Base-by-base conservation (phyloP, 2,888 invertebrate species). In the Lasioglossum marginatum region DNA sequence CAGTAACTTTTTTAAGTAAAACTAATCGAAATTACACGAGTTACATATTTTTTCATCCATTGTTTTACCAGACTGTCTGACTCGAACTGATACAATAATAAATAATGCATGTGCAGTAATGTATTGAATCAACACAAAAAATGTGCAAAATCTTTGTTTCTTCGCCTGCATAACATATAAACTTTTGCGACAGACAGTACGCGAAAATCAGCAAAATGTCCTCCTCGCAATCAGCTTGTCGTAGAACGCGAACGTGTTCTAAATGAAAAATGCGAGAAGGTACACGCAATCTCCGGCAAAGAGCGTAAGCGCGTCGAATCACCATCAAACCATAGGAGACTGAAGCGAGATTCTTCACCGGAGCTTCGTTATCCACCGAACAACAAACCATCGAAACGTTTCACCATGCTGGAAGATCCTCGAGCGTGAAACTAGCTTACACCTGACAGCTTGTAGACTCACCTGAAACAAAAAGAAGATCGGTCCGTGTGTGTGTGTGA, bases 381-480 rank as follows among this genome's bases (percentile, higher is more conserved):
- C 27, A 60, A 27, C 60, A 27, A 60, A 60, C 60, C 27, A 27
- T 31, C 34, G 66, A 66, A 66, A 34, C 66, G 34, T 31, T 23
- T 16, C 8, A 27, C 60, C 60, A n/a, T 27, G 34, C 2, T 34
- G 34, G 10, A 19, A 66, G 8, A 34, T 31, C 19, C 66, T 34
- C 66, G 66, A 16, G 66, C 66, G 63, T 63, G 63, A 63, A 66
- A 34, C 34, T 34, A 34, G 66, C 66, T 66, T 34, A 31, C 31
- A 34, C 63, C 63, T 16, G 31, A 16, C 37, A 14, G 10, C 19
- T 27, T 5, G 4, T 5, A 3, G 14, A 83, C 82, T 82, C 77
- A 77, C 82, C 73, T 77, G 82, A 8, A 82, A 77, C 73, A 77
- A 60, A 73, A 77, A 57, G n/a, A 37, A 10, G 23, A 34, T 23